Base-by-base conservation (phyloP, 2,888 invertebrate species). In the Spodoptera littoralis region DNA sequence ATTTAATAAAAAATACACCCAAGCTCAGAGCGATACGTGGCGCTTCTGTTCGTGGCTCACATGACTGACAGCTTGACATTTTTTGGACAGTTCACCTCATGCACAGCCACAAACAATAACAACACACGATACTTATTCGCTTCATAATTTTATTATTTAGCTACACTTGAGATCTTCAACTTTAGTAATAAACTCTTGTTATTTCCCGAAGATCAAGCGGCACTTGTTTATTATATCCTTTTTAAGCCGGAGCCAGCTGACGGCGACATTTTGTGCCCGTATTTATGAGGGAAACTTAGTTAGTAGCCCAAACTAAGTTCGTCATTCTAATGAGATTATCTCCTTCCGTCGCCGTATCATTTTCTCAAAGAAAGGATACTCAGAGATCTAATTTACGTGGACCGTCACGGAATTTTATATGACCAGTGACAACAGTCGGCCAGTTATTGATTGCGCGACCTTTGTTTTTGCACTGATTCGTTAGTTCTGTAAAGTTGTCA, bases 41-140 rank as follows among this genome's bases (percentile, higher is more conserved):
- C 70, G 43, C 75, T 60, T 81, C 83, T 81, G 82, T 70, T 62
- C 77, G 77, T 76, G 79, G 76, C 76, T 72, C 77, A 76, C 66
- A 70, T 84, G 81, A 84, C 79, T 85, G 88, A 88, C 84, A 81
- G 88, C 84, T 87, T 84, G 89, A 89, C 86, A 81, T 86, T 83
- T 85, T 80, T 73, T 76, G 73, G 82, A 82, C 53, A 63, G 53
- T 73, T 52, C 57, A 46, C 56, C 47, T 22, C 22, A 61, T 48
- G n/a, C 45, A 8, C 11, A 47, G 45, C 46, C 46, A 66, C 4
- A 22, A 36, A 36, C 36, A 36, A 36, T 18, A 46, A 45, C 12
- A 49, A 36, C 42, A 43, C 13, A 46, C 43, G 22, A 5, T 36
- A 76, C 69, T 78, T 79, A 80, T 76, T 74, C 76, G 74, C 68